phyloP scores from a whole-genome alignment of 1,140 invertebrate species.

The Sitodiplosis mosellana region DNA sequence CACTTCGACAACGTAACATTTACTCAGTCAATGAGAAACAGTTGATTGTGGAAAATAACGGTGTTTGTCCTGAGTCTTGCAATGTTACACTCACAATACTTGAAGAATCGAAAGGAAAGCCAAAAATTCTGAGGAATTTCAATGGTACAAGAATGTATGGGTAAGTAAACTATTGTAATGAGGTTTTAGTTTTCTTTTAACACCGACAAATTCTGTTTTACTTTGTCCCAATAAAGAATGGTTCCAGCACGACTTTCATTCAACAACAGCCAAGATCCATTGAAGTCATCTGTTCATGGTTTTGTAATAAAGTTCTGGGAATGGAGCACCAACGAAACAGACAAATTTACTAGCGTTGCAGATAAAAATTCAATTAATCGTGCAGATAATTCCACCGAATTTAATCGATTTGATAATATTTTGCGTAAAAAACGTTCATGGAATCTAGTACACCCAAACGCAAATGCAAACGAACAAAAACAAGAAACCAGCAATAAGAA shows the following conservation, averaged over 20 bases:
- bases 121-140: slow-evolving; percentile 34
- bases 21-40: slow-evolving; percentile 33
- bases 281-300: slow-evolving; percentile 30
- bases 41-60: slow-evolving; percentile 40
- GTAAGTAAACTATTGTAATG: too few relatives aligned
- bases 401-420: background rate
- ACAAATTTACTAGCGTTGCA: background rate
- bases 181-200: too few relatives aligned
- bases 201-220: too few relatives aligned
- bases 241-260: slow-evolving; percentile 42
- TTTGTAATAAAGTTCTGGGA: slow-evolving; percentile 67
- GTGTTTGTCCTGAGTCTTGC: slow-evolving; percentile 42
- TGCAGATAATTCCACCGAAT: background rate
- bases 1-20: slow-evolving; percentile 31
- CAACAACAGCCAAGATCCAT: slow-evolving; percentile 21
- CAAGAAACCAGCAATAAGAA: too few relatives aligned
- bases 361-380: slow-evolving; percentile 1
- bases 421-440: background rate
- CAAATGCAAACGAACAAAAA: slow-evolving; percentile 2
- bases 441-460: background rate
- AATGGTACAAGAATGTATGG: slow-evolving; percentile 38
- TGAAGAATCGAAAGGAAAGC: slow-evolving; percentile 31
- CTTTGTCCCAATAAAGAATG: too few relatives aligned
- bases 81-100: slow-evolving; percentile 38
- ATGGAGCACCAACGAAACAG: slow-evolving; percentile 29